Conservation (phyloP, 1,140 invertebrate genomes). For the Lysiphlebus fabarum region DNA sequence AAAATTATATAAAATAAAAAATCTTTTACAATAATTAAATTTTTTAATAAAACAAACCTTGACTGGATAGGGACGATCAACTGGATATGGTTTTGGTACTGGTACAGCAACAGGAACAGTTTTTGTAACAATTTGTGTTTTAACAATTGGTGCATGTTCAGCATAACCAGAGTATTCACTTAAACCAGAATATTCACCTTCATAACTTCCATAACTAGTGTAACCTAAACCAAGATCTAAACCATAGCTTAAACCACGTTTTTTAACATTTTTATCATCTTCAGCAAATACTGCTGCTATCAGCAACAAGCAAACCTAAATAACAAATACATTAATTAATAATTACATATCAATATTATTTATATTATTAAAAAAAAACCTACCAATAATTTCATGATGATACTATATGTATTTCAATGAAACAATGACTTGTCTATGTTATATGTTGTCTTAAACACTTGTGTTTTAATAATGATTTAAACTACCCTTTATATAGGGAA, state of each 20-base stretch:
- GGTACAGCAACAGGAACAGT: conserved; percentile 40
- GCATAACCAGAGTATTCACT: conserved; percentile 26
- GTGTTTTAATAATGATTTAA: conserved; percentile 40
- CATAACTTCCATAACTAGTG: conserved; percentile 24
- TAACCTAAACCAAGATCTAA: conserved; percentile 25
- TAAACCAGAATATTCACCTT: conserved; percentile 17
- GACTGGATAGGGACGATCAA: conserved; percentile 49
- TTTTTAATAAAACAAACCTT: conserved; percentile 39
- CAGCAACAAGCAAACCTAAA: conserved; percentile 46
- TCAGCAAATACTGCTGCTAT: conserved; percentile 42
- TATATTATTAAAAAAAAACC: conserved; percentile 27
- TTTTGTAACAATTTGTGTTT: conserved; percentile 29
- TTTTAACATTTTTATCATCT: conserved; percentile 43
- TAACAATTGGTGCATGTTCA: conserved; percentile 6
- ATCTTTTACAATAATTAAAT: no score
- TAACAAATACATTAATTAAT: conserved; percentile 1
- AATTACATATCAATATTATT: background rate
- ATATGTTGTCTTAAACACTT: conserved; percentile 39
- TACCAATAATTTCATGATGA: conserved; percentile 51
- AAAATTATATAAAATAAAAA: conserved; percentile 19
- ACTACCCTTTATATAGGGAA: conserved; percentile 57
- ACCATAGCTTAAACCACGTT: conserved; percentile 40
- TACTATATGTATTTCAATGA: conserved; percentile 20
- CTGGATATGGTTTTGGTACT: conserved; percentile 43
- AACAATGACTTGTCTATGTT: conserved; percentile 10